A percentile compares a stretch with the other conserved stretches of the same genome.
Conservation (phyloP, 2,113 vertebrate genomes). For the Actenoides lindsayi region DNA sequence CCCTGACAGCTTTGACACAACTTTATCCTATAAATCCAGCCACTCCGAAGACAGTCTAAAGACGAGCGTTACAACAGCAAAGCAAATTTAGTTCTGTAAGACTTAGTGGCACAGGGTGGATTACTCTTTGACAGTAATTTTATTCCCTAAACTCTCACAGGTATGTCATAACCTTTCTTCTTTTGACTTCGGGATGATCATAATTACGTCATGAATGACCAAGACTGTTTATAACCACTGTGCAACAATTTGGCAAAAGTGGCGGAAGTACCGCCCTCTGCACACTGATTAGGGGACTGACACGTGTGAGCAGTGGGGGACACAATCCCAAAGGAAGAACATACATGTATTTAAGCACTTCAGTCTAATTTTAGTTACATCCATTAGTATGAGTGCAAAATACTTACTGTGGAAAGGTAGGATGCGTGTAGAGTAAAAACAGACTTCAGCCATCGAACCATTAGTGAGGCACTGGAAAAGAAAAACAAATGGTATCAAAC, state of each 20-base stretch:
- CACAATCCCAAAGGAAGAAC: background rate
- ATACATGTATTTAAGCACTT: background rate
- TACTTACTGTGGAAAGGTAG: conserved; percentile 93
- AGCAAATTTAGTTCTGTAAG: background rate
- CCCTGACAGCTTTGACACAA: background rate
- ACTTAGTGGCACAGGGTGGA: background rate
- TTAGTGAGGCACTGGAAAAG: conserved; percentile 85
- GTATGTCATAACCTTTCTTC: background rate
- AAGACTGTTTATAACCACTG: background rate
- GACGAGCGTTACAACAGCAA: background rate
- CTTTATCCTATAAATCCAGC: background rate
- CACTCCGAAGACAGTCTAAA: background rate
- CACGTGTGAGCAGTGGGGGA: background rate
- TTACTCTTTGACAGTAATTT: background rate
- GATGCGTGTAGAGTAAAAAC: conserved; percentile 92
- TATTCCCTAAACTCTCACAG: background rate
- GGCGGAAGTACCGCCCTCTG: background rate
- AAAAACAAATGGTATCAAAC: background rate
- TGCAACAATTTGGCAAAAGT: background rate
- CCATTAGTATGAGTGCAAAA: background rate
- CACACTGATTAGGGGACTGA: background rate
- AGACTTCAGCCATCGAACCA: conserved; percentile 94
- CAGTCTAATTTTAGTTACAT: background rate
- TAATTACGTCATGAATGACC: background rate
- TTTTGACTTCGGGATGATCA: background rate